Conservation (phyloP, 1,140 invertebrate species). For the Orussus abietinus region DNA sequence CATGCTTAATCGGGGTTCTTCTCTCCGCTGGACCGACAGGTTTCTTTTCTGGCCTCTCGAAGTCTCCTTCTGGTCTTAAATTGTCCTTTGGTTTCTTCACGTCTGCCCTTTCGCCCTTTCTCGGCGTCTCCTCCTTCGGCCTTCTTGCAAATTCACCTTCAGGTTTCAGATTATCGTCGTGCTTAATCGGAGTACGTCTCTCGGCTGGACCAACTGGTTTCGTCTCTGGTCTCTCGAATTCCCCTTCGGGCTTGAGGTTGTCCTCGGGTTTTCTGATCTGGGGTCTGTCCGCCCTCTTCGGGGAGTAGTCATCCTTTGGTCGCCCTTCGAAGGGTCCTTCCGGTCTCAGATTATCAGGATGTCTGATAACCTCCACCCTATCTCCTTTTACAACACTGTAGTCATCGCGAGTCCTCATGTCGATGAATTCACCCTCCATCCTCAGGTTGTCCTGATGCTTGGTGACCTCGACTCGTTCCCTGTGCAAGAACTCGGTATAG, state of each 20-base stretch:
- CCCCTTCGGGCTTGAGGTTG: constrained; percentile 48
- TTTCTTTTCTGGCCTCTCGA: constrained; percentile 50
- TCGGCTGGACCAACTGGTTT: constrained; percentile 35
- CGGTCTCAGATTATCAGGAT: constrained; percentile 57
- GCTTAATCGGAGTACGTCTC: constrained; percentile 35
- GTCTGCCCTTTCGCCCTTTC: constrained; percentile 46
- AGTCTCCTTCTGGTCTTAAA: constrained; percentile 57
- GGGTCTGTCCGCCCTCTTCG: constrained; percentile 47
- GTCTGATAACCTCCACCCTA: constrained; percentile 60
- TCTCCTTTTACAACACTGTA: constrained; percentile 57
- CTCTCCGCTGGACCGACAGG: constrained; percentile 49
- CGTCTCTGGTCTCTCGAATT: constrained; percentile 37
- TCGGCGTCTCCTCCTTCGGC: constrained; percentile 37
- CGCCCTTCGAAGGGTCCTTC: constrained; percentile 62
- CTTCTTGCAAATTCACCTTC: constrained; percentile 53
- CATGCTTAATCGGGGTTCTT: constrained; percentile 36
- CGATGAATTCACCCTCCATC: constrained; percentile 55
- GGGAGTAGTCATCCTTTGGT: constrained; percentile 42
- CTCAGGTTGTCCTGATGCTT: constrained; percentile 53
- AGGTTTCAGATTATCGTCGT: constrained; percentile 50
- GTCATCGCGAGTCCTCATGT: constrained; percentile 54
- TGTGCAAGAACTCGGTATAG: constrained; percentile 51
- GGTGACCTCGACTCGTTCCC: constrained; percentile 48
- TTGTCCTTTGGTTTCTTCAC: constrained; percentile 54
- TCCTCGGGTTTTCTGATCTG: constrained; percentile 34